These are phyloP conservation scores for Carassius auratus DNA, from an alignment of 2,113 vertebrate species.

Conservation along the genomic window DNA sequence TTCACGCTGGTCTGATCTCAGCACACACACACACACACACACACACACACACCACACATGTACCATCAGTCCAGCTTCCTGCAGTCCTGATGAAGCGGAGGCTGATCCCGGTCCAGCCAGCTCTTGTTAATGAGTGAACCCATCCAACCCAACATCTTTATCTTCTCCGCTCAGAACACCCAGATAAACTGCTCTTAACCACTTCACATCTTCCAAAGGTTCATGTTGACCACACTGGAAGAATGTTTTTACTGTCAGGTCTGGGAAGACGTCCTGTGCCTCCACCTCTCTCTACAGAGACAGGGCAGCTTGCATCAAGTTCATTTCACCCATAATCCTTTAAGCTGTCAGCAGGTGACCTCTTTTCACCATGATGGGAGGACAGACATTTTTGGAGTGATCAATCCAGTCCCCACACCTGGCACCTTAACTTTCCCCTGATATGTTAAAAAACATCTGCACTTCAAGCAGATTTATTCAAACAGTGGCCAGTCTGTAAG, in stretches of 20 bases:
- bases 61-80: constrained; percentile 53
- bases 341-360: constrained; percentile 70
- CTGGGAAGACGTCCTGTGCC: constrained; percentile 10
- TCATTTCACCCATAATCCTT: constrained; percentile 64
- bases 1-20: background rate
- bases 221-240: background rate
- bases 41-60: background rate
- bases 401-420: constrained; percentile 3
- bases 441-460: background rate
- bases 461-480: background rate
- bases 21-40: background rate
- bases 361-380: background rate
- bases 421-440: background rate
- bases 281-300: background rate
- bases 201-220: background rate
- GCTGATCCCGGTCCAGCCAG: constrained; percentile 55
- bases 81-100: background rate
- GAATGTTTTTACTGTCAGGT: constrained; percentile 3
- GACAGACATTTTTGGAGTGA: constrained; percentile 10
- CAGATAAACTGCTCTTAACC: background rate
- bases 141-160: constrained; percentile 69
- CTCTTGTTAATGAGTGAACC: constrained; percentile 67
- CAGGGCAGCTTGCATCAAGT: background rate
- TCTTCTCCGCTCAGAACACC: too few relatives aligned
- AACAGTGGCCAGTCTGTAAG: background rate